Percentiles rank a stretch among this genome's conserved stretches.
Conservation (phyloP, 1,140 invertebrate genomes). For the Scylla paramamosain region DNA sequence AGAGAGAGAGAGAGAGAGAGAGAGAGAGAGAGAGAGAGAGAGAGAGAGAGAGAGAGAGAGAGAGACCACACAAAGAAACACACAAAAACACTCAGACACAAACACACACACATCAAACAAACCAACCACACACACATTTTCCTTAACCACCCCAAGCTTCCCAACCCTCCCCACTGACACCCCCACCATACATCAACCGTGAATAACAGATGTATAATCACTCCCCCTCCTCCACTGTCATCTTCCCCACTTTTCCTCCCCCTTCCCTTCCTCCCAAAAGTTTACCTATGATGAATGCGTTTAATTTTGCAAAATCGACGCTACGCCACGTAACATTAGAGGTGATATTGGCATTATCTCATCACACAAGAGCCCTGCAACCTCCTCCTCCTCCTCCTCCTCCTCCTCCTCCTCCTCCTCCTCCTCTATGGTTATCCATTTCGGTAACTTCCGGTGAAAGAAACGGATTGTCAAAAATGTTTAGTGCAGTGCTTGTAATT, state of each 20-base stretch:
- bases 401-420: background rate
- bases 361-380: background rate
- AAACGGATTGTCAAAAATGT: conserved; percentile 50
- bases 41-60: background rate
- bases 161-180: too few relatives aligned
- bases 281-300: background rate
- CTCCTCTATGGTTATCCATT: conserved; percentile 29
- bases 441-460: conserved; percentile 37
- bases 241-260: too few relatives aligned
- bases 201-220: background rate
- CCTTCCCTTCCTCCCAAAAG: background rate
- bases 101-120: background rate
- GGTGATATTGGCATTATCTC: conserved; percentile 39
- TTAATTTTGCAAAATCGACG: conserved; percentile 14
- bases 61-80: too few relatives aligned
- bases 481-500: conserved; percentile 31
- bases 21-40: background rate
- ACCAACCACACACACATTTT: background rate
- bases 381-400: background rate
- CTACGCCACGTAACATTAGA: background rate
- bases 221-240: background rate
- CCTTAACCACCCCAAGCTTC: too few relatives aligned
- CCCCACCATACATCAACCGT: too few relatives aligned
- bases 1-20: background rate
- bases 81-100: background rate